A percentile compares a stretch with the other conserved stretches of the same genome.
phyloP scores from a whole-genome alignment of 2,888 invertebrate genomes.

The Apoderus coryli region DNA sequence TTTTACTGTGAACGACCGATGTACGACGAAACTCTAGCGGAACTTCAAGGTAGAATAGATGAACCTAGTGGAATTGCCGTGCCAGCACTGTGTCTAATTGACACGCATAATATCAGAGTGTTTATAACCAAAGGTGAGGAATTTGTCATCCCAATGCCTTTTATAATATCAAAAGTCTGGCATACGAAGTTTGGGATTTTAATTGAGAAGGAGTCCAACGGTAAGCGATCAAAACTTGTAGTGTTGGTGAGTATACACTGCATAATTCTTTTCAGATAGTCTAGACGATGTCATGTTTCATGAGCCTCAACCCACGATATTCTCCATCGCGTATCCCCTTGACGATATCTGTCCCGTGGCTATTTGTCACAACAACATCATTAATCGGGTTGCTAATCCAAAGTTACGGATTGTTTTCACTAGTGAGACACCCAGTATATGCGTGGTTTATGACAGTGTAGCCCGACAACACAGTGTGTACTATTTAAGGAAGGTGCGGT shows the following conservation, averaged over 20 bases:
- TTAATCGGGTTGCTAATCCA: slow-evolving; percentile 48
- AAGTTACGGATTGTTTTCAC: slow-evolving; percentile 57
- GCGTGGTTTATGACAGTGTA: slow-evolving; percentile 65
- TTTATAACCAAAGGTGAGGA: slow-evolving; percentile 72
- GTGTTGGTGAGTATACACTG: no score
- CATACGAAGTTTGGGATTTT: slow-evolving; percentile 72
- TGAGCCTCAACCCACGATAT: slow-evolving; percentile 58
- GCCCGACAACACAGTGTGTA: slow-evolving; percentile 70
- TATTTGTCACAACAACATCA: slow-evolving; percentile 45
- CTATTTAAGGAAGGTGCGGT: slow-evolving; percentile 57
- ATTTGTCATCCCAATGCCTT: slow-evolving; percentile 66
- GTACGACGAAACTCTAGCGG: slow-evolving; percentile 29
- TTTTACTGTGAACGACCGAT: slow-evolving; percentile 43
- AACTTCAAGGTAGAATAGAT: slow-evolving; percentile 35
- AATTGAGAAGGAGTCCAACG: slow-evolving; percentile 52
- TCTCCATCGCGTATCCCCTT: slow-evolving; percentile 76
- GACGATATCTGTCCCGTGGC: slow-evolving; percentile 82
- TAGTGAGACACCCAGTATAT: slow-evolving; percentile 61
- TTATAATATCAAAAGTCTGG: slow-evolving; percentile 71
- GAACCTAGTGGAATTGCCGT: slow-evolving; percentile 38
- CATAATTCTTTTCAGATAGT: slow-evolving; percentile 14
- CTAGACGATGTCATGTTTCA: no score
- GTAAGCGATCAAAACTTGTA: slow-evolving; percentile 20
- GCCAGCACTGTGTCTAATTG: slow-evolving; percentile 57
- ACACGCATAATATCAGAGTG: slow-evolving; percentile 60